Base-by-base conservation (phyloP, 2,113 vertebrate genomes). In the Hippocampus zosterae region DNA sequence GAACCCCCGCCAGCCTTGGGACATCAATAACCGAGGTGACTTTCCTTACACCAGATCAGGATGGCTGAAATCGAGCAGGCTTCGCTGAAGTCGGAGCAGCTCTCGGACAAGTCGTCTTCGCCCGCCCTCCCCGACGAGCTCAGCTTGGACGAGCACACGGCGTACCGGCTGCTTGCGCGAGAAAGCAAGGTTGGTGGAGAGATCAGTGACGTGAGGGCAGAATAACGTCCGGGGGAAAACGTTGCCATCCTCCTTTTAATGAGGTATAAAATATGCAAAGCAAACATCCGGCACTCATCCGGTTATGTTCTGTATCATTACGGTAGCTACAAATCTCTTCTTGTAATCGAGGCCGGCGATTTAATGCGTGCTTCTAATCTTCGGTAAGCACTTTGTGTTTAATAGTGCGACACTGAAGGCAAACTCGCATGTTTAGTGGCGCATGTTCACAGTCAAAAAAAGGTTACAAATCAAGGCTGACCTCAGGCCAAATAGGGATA, bases 61-160 rank as follows among this genome's bases (percentile, higher is more conserved):
- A 93, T 99, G 91, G 97, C 97, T 0, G 97, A 99, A 91, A 95
- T 96, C 52, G 97, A 99, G 90, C 97, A 91, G 55, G 92, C 95
- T 33, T 98, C 97, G 46, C 89, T 99, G 85, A 96, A 93, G 83
- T 94, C 93, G 0, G 93, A 93, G 82, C 90, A 89, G 66, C 81
- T 92, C 59, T 99, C 97, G 29, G 96, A 98, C 90, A 95, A 94
- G 89, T 99, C 96, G 46, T 97, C 95, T 0, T 98, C 96, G 55
- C 92, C 96, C 56, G 90, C 94, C 46, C 90, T 96, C 75, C 95
- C 95, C 0, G 96, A 99, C 8, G 95, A 97, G 83, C 91, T 95
- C 80, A 95, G 93, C 85, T 90, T 94, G 65, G 96, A 98, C n/a
- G 95, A 95, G 69, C 93, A 88, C 69, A 90, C 91, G 0, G 73